Conservation (phyloP, 2,113 vertebrate genomes). For the Aldabrachelys gigantea region DNA sequence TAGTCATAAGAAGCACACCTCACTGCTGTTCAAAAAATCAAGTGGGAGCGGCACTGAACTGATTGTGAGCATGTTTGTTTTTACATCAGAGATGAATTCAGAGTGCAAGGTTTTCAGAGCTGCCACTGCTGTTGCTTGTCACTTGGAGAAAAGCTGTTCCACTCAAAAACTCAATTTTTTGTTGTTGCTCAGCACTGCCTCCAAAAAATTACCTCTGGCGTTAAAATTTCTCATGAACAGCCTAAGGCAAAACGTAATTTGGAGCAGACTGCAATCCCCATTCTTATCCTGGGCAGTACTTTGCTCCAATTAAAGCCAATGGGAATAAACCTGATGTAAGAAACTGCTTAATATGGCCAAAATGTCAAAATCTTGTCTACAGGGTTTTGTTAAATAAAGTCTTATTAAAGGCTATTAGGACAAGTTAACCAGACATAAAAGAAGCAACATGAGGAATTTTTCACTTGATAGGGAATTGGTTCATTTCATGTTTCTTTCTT, state of each 20-base stretch:
- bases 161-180: not conserved
- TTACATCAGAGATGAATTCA: not conserved
- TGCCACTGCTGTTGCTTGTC: not conserved
- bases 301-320: not conserved
- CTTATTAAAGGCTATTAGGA: fast-evolving
- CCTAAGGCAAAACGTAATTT: not conserved
- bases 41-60: not conserved
- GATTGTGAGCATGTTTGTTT: not conserved
- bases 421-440: not conserved
- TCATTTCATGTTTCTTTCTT: not conserved
- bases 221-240: not conserved
- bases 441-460: not conserved
- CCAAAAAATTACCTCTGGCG: not conserved
- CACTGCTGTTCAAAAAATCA: not conserved
- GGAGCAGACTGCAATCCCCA: not conserved
- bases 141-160: not conserved
- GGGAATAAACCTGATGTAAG: not conserved
- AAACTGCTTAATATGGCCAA: not conserved
- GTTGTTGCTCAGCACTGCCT: not conserved
- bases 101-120: not conserved
- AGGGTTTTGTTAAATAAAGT: not conserved
- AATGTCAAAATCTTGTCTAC: not conserved
- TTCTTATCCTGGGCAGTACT: not conserved
- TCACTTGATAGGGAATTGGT: not conserved
- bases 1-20: not conserved